These are phyloP conservation scores for Ctenosaura bakeri DNA, from an alignment of 2,797 vertebrate species.

Conservation along the genomic window DNA sequence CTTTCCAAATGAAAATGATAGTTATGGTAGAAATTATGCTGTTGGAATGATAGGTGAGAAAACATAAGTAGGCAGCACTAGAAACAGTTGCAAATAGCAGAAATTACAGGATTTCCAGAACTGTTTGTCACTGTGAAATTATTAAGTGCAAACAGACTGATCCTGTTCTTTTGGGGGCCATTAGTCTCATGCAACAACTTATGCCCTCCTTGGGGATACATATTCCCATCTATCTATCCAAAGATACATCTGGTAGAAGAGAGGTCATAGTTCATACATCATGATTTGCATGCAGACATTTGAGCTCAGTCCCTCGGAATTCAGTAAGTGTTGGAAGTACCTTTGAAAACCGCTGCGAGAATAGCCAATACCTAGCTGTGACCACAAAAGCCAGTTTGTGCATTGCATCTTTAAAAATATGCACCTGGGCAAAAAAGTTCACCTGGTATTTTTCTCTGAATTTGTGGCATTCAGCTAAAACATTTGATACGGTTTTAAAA, in stretches of 20 bases:
- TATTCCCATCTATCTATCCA: neutral
- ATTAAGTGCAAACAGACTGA: neutral
- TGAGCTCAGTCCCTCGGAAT: neutral
- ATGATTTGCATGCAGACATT: neutral
- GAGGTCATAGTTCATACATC: neutral
- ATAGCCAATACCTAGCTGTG: neutral
- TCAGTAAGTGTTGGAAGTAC: too few species aligned
- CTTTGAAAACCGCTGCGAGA: neutral
- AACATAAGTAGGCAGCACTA: neutral
- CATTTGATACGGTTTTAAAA: neutral
- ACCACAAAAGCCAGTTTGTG: neutral
- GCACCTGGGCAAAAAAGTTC: neutral
- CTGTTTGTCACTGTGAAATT: neutral
- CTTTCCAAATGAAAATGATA: neutral
- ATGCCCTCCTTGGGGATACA: neutral
- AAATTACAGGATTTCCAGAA: neutral
- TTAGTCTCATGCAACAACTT: neutral
- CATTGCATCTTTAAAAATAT: neutral
- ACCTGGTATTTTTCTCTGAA: neutral
- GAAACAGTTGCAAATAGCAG: neutral
- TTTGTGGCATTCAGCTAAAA: constrained; percentile 3
- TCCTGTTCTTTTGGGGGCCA: neutral
- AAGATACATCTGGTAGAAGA: neutral
- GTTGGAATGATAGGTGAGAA: neutral
- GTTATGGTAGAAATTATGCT: neutral